Evolutionary conservation across 2,797 vertebrate genomes (phyloP), one percentile per base, ranked within the genome.

Genomic region (Pachyuromys duprasi): DNA sequence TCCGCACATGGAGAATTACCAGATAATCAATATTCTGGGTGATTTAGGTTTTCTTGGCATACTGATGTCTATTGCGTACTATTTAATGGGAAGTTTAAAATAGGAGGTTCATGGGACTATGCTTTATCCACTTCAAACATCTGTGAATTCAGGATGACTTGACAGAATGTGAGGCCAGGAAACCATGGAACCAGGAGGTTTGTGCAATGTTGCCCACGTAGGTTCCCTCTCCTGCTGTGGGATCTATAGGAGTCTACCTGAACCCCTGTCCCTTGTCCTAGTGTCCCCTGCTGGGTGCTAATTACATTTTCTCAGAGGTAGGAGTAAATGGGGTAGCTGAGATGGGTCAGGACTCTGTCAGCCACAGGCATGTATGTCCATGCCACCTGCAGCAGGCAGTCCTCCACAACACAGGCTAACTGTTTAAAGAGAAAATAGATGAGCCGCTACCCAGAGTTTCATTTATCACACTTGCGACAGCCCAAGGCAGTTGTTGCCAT

Each of bases 391-490:
- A 33, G 42, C 0, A 2, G 88, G 62, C 24, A 2, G 31, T 14
- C 20, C 36, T 55, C 57, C 28, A 74, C 45, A 60, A 26, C 24
- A 69, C 9, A 3, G 63, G 20, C 63, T 63, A 45, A 63, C 60
- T 86, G 42, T 94, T 96, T 89, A 53, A 95, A 94, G 78, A 91
- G 72, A 89, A 97, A 98, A 93, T 76, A 87, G 87, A 93, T 65
- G 75, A 42, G n/a, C 57, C 8, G 42, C 67, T 88, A 95, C n/a
- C 55, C 7, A 79, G 69, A 5, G 36, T 92, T 90, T 91, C 62
- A 80, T 91, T 96, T 96, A 65, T 96, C 86, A 82, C 72, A 94
- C 49, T 94, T 76, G 63, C 24, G 74, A 22, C 33, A 91, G 75
- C 89, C 76, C 86, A 89, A 95, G 95, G 83, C 81, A 96, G 33